phyloP scores from a whole-genome alignment of 2,888 invertebrate genomes.

The Torymus aiolomorphi region DNA sequence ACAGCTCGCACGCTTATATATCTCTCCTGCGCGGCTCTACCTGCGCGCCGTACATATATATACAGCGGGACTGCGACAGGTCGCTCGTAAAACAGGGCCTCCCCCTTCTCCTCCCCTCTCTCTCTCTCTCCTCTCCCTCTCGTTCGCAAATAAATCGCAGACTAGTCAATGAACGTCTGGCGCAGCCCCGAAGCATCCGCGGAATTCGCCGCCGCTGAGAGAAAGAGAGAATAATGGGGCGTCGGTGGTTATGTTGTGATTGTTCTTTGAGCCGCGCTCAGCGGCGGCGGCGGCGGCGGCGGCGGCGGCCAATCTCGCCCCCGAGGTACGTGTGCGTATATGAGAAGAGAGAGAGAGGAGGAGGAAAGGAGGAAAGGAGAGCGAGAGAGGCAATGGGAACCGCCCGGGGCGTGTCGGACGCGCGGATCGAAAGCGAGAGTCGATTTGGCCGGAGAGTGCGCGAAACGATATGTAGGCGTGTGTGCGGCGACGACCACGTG shows the following conservation, averaged over 20 bases:
- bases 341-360: conserved; percentile 22
- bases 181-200: conserved; percentile 28
- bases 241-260: conserved; percentile 28
- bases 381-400: conserved; percentile 63
- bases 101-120: too few species aligned
- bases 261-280: conserved; percentile 21
- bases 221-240: conserved; percentile 37
- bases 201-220: conserved; percentile 38
- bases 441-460: conserved; percentile 25
- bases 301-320: conserved; percentile 19
- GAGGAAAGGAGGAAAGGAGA: conserved; percentile 18
- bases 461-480: conserved; percentile 3
- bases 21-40: too few species aligned
- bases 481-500: neutral
- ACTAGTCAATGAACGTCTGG: conserved; percentile 49
- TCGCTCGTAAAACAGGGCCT: conserved; percentile 43
- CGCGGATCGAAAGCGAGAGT: conserved; percentile 49
- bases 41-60: conserved; percentile 7
- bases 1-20: conserved; percentile 5
- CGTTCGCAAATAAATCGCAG: conserved; percentile 43
- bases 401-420: conserved; percentile 67
- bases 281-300: too few species aligned
- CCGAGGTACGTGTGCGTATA: conserved; percentile 19
- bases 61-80: conserved; percentile 8
- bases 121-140: neutral